These are phyloP conservation scores for Oryctolagus cuniculus DNA, from an alignment of 2,113 vertebrate genomes.

Conservation along the genomic window DNA sequence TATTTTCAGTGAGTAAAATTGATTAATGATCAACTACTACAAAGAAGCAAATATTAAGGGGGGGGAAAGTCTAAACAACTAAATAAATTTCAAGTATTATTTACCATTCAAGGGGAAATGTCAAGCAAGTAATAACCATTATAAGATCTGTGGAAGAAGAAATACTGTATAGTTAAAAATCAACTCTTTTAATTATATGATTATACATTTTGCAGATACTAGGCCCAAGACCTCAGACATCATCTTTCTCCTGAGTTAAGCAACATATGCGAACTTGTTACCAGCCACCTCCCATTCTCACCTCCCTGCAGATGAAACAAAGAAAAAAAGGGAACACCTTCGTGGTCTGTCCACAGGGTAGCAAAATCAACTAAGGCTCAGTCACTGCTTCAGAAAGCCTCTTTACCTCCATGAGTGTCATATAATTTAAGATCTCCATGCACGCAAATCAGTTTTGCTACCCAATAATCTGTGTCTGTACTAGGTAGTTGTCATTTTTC, in stretches of 20 bases:
- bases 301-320: not conserved
- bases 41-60: not conserved
- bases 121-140: not conserved
- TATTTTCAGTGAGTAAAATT: not conserved
- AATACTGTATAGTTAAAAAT: not conserved
- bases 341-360: rapidly evolving
- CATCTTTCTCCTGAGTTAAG: not conserved
- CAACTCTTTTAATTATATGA: not conserved
- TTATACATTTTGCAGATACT: not conserved
- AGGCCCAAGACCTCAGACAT: not conserved
- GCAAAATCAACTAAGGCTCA: not conserved
- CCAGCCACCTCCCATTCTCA: not conserved
- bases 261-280: not conserved
- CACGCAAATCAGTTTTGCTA: not conserved
- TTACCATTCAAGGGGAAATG: not conserved
- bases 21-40: not conserved
- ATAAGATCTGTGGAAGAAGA: not conserved
- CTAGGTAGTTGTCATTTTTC: not conserved
- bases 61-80: not conserved
- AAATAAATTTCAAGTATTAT: not conserved
- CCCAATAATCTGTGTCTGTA: not conserved
- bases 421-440: not conserved
- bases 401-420: not conserved
- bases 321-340: not conserved
- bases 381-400: not conserved